A percentile compares a stretch with the other conserved stretches of the same genome.
phyloP scores from a whole-genome alignment of 2,113 vertebrate genomes.

The Nipponia nippon region DNA sequence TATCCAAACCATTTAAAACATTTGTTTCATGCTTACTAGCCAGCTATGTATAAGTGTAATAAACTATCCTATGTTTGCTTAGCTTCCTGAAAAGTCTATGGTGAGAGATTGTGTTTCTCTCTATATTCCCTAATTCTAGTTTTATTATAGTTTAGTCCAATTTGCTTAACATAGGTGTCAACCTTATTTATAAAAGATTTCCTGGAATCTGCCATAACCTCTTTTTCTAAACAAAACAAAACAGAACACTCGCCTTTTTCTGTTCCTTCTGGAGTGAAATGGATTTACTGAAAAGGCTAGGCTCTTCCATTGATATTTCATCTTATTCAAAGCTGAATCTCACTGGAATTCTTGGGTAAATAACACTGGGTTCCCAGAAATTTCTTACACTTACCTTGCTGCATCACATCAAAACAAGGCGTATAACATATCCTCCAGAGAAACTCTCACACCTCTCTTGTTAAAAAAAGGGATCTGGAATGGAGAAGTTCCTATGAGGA shows the following conservation, averaged over 20 bases:
- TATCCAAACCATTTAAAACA: not conserved
- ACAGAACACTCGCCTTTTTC: not conserved
- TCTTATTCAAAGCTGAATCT: not conserved
- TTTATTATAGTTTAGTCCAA: not conserved
- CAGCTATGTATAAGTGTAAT: not conserved
- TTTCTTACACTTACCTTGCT: not conserved
- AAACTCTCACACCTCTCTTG: not conserved
- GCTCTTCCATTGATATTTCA: not conserved
- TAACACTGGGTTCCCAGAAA: not conserved
- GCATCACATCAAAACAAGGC: not conserved
- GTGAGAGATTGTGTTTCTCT: not conserved
- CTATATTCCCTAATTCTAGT: not conserved
- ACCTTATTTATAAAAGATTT: not conserved
- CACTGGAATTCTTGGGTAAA: not conserved
- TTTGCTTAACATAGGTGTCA: not conserved
- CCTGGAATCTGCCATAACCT: not conserved
- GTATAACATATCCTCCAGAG: not conserved
- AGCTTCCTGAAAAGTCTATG: not conserved
- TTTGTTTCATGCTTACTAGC: not conserved
- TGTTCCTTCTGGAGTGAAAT: not conserved
- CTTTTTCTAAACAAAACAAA: not conserved
- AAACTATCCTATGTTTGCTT: not conserved
- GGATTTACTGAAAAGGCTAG: not conserved
- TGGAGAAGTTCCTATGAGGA: not conserved
- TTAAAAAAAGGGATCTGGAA: not conserved